phyloP scores from a whole-genome alignment of 2,113 vertebrate genomes.

The Anguilla rostrata region DNA sequence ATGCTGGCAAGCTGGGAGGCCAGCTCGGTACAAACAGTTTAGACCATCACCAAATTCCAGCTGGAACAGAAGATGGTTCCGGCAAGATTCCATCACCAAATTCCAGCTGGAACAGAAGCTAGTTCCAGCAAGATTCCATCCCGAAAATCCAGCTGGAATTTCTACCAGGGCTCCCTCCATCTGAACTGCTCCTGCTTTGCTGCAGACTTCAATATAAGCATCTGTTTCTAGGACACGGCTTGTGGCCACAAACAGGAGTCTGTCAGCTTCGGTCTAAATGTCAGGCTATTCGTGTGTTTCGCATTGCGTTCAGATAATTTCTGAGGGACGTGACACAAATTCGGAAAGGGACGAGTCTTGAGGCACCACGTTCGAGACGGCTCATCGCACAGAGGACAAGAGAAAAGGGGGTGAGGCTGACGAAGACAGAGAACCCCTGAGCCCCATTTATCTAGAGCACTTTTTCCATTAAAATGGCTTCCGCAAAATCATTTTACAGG shows the following conservation, averaged over 20 bases:
- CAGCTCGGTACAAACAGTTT: too few relatives aligned
- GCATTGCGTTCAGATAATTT: background rate
- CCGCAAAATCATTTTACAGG: background rate
- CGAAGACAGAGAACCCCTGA: background rate
- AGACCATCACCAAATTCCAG: too few relatives aligned
- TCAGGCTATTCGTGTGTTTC: background rate
- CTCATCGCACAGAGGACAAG: background rate
- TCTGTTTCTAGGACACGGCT: background rate
- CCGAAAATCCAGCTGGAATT: too few relatives aligned
- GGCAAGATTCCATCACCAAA: too few relatives aligned
- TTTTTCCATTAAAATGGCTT: slow-evolving; percentile 3
- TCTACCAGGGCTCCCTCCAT: background rate
- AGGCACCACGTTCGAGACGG: background rate
- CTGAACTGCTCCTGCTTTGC: background rate
- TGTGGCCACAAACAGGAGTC: background rate
- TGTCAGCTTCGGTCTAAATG: background rate
- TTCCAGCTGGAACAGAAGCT: too few relatives aligned
- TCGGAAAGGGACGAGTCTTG: background rate
- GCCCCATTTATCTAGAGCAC: background rate
- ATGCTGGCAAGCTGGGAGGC: too few relatives aligned
- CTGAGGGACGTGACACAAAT: background rate
- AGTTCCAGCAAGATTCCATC: too few relatives aligned
- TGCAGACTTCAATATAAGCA: background rate
- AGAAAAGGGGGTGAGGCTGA: background rate
- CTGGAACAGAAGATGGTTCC: too few relatives aligned